Evolutionary conservation across 2,113 vertebrate genomes (phyloP), one percentile per base, ranked within the genome.

Genomic region (Gallinago undulata): DNA sequence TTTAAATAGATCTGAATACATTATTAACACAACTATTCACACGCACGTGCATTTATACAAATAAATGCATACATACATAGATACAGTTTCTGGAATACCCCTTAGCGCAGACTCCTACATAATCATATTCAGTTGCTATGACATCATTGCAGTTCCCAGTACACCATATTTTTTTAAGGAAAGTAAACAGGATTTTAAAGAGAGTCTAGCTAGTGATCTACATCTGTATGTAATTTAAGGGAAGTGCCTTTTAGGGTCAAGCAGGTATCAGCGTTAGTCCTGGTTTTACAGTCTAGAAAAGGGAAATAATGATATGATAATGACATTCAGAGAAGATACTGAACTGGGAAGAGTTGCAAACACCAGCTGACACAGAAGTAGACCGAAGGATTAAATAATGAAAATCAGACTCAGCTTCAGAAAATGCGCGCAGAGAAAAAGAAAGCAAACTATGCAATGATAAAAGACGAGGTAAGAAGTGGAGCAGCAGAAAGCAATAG

Each of bases 41-140:
- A 4, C 23, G 31, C 1, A 0, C 0, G 30, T 9, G 15, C 0
- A 0, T 35, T 67, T 76, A 43, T 11, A 78, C 77, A 89, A 89
- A 92, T 70, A 89, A 91, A 81, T 2, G 1, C 19, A 31, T 33
- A 43, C 4, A 2, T 27, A 35, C 68, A 78, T 73, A 87, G 55
- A 68, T 57, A 87, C 17, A 62, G 55, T 73, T 96, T 89, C 84
- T 95, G 96, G 94, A 95, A 94, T 95, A 94, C 37, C 96, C 89
- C 93, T 93, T 63, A 83, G 74, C 18, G 5, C 91, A 94, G 67
- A 85, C 81, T 94, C 94, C 96, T 92, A 73, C 89, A 93, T 91
- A 95, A 89, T 87, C 91, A 95, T 74, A 91, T 93, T 92, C 95
- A 94, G 95, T 97, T 97, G 95, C 95, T 96, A 95, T 95, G 95